Evolutionary conservation across 2,888 invertebrate genomes (phyloP).

Genomic region (Rotaria magnacalcarata): DNA sequence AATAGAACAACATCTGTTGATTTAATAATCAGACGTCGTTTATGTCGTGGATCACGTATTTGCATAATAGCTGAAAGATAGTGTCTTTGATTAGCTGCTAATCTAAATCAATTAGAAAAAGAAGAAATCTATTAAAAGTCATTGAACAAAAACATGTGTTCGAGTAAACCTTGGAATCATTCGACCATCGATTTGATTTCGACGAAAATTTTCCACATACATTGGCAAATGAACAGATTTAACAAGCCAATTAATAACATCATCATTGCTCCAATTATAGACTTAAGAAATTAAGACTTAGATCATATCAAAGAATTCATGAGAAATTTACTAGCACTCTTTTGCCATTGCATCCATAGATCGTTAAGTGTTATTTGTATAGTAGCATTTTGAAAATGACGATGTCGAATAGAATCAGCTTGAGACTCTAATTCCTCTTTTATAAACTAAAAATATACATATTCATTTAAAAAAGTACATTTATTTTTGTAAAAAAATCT

Average conservation of each 20-base stretch:
- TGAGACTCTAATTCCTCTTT: constrained; percentile 42
- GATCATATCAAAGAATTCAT: not conserved
- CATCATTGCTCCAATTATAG: constrained; percentile 95
- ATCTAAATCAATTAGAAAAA: constrained; percentile 62
- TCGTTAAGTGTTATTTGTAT: constrained; percentile 40
- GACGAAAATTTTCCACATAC: constrained; percentile 78
- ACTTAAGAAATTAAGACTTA: constrained; percentile 64
- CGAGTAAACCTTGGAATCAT: constrained; percentile 76
- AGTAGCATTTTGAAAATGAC: constrained; percentile 41
- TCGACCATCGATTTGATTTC: constrained; percentile 82
- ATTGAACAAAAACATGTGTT: not conserved
- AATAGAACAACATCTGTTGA: constrained; percentile 98
- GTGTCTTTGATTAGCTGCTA: constrained; percentile 80
- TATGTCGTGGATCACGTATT: constrained; percentile 94
- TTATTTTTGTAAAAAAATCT: not conserved
- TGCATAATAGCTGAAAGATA: constrained; percentile 80
- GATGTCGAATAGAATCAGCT: constrained; percentile 35
- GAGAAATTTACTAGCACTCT: not conserved
- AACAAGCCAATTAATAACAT: constrained; percentile 88
- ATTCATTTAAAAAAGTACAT: too few relatives aligned
- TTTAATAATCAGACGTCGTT: constrained; percentile 85
- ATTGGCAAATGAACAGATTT: constrained; percentile 87
- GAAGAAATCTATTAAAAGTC: too few relatives aligned
- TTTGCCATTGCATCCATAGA: constrained; percentile 43
- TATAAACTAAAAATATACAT: constrained; percentile 20